phyloP scores from a whole-genome alignment of 2,113 vertebrate species.

The Chrysochloris asiatica region DNA sequence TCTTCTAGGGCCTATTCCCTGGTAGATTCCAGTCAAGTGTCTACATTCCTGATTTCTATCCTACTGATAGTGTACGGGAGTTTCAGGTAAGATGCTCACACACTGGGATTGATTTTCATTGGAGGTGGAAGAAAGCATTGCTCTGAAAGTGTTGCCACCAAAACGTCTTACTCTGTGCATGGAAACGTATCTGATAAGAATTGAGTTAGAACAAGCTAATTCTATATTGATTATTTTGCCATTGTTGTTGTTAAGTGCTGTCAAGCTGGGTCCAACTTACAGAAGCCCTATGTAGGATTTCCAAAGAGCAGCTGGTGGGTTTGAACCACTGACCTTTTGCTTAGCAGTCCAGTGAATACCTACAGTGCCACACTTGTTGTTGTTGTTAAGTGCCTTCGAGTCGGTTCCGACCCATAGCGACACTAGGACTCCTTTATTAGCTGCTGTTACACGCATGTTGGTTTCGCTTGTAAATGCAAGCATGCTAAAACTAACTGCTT shows the following conservation, averaged over 20 bases:
- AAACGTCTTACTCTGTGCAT: background rate
- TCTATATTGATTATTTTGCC: slow-evolving; percentile 25
- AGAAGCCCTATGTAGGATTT: no score
- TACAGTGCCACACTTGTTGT: no score
- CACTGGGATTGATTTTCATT: slow-evolving; percentile 16
- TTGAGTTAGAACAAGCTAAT: background rate
- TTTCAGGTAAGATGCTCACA: slow-evolving; percentile 87
- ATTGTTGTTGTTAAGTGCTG: no score
- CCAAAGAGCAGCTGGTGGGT: no score
- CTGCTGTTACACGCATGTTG: slow-evolving; percentile 5
- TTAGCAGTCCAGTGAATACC: no score
- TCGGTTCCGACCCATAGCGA: no score
- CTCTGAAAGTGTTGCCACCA: background rate
- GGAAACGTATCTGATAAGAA: slow-evolving; percentile 6
- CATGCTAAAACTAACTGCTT: background rate
- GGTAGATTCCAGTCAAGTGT: slow-evolving; percentile 99
- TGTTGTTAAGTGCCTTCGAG: no score
- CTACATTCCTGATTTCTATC: slow-evolving; percentile 97
- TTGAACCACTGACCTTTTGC: no score
- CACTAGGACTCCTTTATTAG: no score
- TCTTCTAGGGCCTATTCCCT: slow-evolving; percentile 97
- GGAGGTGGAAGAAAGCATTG: background rate
- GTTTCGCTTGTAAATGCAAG: slow-evolving; percentile 53
- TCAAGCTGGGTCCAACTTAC: no score
- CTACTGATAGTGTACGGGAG: slow-evolving; percentile 91